Evolutionary conservation across 2,113 vertebrate species (phyloP).

Genomic region (Butastur rufipennis): DNA sequence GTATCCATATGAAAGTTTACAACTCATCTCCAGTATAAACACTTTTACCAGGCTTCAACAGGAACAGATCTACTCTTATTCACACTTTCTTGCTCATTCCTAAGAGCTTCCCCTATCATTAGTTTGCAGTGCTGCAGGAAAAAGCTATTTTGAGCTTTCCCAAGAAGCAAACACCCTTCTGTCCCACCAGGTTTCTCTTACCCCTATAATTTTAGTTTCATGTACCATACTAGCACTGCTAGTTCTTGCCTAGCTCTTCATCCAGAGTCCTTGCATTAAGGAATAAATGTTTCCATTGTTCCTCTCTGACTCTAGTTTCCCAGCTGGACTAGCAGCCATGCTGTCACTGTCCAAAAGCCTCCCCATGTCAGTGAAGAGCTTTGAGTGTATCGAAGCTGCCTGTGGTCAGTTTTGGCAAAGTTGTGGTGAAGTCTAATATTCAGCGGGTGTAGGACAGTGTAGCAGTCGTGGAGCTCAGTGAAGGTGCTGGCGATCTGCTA

Average conservation of each 20-base stretch:
- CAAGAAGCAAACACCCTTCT: not conserved
- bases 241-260: not conserved
- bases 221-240: not conserved
- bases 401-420: not conserved
- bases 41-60: not conserved
- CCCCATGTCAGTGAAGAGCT: not conserved
- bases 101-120: not conserved
- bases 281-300: not conserved
- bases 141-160: not conserved
- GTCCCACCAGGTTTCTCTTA: not conserved
- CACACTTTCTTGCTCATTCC: not conserved
- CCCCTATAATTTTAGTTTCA: not conserved
- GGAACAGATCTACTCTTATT: not conserved
- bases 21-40: not conserved
- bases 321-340: not conserved
- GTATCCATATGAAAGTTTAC: not conserved
- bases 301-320: not conserved
- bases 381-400: not conserved
- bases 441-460: not conserved
- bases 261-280: not conserved
- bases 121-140: not conserved
- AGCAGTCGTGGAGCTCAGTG: accelerated
- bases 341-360: accelerated
- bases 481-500: not conserved
- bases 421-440: not conserved